Conservation (phyloP, 53 echinoderm and acorn worm genomes). For the Apostichopus leukothele region DNA sequence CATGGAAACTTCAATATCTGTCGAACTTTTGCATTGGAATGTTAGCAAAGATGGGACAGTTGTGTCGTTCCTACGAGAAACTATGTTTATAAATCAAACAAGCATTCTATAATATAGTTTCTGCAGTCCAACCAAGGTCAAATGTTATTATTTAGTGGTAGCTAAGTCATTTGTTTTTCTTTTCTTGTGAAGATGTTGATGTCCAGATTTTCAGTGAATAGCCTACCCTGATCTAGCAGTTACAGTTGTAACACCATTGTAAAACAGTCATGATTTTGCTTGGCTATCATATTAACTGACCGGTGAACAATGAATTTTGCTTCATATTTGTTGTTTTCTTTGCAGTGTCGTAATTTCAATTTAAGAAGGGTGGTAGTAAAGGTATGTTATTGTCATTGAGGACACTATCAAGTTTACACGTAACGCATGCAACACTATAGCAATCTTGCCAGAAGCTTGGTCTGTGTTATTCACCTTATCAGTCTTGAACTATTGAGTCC, state of each 20-base stretch:
- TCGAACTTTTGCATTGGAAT: slow-evolving; percentile 5
- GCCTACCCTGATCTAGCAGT: neutral
- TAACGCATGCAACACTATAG: no score
- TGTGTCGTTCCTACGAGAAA: neutral
- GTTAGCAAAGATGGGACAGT: neutral
- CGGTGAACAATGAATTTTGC: no score
- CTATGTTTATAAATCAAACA: neutral
- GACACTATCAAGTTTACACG: no score
- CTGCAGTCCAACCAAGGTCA: neutral
- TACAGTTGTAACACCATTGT: neutral
- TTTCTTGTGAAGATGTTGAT: slow-evolving; percentile 1
- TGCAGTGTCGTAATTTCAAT: no score
- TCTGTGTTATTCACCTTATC: no score
- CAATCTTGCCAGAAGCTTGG: no score
- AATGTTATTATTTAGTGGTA: neutral
- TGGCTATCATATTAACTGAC: no score
- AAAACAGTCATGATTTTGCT: no score
- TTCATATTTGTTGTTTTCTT: no score
- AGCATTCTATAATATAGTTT: neutral
- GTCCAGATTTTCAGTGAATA: neutral
- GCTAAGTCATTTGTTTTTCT: neutral
- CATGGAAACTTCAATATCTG: slow-evolving; percentile 6
- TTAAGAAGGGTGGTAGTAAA: no score
- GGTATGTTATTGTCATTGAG: no score
- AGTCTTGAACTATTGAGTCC: no score